A percentile compares a stretch with the other conserved stretches of the same genome.
phyloP scores from a whole-genome alignment of 1,140 invertebrate species.

The Drosophila persimilis region DNA sequence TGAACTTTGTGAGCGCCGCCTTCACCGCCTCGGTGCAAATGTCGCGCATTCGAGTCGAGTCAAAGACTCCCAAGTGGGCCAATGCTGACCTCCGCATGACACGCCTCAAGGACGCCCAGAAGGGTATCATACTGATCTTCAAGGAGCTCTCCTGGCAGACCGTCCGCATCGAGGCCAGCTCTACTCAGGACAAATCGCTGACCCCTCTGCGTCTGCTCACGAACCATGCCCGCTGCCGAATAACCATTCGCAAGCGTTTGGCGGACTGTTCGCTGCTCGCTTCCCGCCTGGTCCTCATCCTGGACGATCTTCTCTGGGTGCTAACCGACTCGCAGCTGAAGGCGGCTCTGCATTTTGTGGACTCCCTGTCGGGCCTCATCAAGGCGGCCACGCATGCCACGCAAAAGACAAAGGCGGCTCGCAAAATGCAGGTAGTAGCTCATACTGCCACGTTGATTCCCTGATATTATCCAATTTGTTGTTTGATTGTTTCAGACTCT shows the following conservation, averaged over 20 bases:
- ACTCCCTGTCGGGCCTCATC: constrained; percentile 94
- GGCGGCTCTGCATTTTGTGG: constrained; percentile 96
- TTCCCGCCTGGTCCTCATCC: constrained; percentile 94
- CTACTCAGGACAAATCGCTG: constrained; percentile 90
- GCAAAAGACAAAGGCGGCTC: constrained; percentile 93
- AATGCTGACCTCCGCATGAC: constrained; percentile 93
- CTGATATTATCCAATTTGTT: not conserved
- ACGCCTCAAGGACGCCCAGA: constrained; percentile 93
- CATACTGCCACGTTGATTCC: not conserved
- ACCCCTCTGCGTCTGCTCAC: constrained; percentile 96
- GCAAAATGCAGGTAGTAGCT: constrained; percentile 91
- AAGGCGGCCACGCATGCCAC: constrained; percentile 92
- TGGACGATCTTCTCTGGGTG: constrained; percentile 99
- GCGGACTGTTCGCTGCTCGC: constrained; percentile 95
- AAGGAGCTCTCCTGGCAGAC: constrained; percentile 99
- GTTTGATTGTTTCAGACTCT: constrained; percentile 84
- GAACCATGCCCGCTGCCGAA: constrained; percentile 96
- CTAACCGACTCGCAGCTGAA: constrained; percentile 98
- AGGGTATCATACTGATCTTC: constrained; percentile 96
- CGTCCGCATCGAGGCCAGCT: constrained; percentile 95
- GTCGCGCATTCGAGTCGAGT: constrained; percentile 95
- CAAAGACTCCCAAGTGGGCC: constrained; percentile 94
- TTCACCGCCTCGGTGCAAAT: constrained; percentile 98
- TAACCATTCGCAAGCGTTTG: constrained; percentile 96
- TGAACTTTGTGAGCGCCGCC: constrained; percentile 96